Evolutionary conservation across 2,113 vertebrate species (phyloP).

Genomic region (Scomber japonicus): DNA sequence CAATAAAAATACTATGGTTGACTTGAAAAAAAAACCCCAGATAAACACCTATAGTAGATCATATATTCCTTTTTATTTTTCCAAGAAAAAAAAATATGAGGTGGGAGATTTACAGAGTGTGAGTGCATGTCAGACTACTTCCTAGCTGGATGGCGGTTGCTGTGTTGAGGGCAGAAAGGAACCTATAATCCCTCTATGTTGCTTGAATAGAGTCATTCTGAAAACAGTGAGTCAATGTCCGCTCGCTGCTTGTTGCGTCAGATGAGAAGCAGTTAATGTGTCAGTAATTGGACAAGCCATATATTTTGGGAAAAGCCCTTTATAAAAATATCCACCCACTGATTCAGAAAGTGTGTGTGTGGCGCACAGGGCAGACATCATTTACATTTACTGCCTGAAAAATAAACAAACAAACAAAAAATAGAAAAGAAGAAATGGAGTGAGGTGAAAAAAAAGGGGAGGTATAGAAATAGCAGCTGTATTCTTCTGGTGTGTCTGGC

Average conservation of each 20-base stretch:
- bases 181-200: conserved; percentile 89
- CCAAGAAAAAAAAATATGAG: conserved; percentile 69
- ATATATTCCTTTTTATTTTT: conserved; percentile 44
- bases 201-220: conserved; percentile 89
- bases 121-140: conserved; percentile 94
- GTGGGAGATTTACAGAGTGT: conserved; percentile 94
- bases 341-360: conserved; percentile 73
- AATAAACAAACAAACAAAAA: conserved; percentile 68
- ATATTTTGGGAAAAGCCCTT: conserved; percentile 77
- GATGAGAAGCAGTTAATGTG: conserved; percentile 93
- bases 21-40: background rate
- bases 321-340: conserved; percentile 77
- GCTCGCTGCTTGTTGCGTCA: conserved; percentile 87
- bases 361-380: conserved; percentile 22
- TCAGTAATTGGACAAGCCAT: conserved; percentile 85
- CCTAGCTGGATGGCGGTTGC: conserved; percentile 87
- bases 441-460: conserved; percentile 20
- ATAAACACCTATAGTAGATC: conserved; percentile 31
- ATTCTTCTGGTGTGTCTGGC: conserved; percentile 58
- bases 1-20: conserved; percentile 10
- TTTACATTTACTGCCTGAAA: conserved; percentile 74
- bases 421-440: conserved; percentile 33
- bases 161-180: conserved; percentile 90
- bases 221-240: conserved; percentile 92
- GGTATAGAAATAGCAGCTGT: conserved; percentile 47